Evolutionary conservation across 2,888 invertebrate genomes (phyloP).

Genomic region (Drosophila engyochracea): DNA sequence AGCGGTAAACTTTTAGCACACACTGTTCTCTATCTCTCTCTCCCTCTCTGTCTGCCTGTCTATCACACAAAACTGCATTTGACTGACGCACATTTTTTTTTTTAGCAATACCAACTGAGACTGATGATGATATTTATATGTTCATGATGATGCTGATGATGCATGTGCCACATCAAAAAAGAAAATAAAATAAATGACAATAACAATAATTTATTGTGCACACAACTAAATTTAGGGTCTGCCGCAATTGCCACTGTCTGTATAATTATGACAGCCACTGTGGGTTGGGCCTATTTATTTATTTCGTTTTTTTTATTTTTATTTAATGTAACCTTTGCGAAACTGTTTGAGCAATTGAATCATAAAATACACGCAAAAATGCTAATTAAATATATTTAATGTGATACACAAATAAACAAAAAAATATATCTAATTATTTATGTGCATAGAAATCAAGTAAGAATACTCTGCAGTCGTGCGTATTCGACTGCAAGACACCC

Average conservation of each 20-base stretch:
- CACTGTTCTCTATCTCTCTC: constrained; percentile 19
- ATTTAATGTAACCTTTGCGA: constrained; percentile 29
- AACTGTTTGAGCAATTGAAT: constrained; percentile 39
- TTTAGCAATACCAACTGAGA: constrained; percentile 30
- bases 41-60: constrained; percentile 7
- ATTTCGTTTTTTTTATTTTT: background rate
- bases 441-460: constrained; percentile 23
- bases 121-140: constrained; percentile 59
- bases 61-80: constrained; percentile 51
- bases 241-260: constrained; percentile 19
- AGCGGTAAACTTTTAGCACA: constrained; percentile 15
- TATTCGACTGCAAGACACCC: background rate
- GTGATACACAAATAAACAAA: constrained; percentile 22
- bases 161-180: constrained; percentile 21
- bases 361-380: constrained; percentile 36
- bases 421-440: background rate
- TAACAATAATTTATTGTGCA: background rate
- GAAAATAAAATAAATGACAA: background rate
- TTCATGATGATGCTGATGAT: constrained; percentile 35
- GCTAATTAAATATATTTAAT: constrained; percentile 44
- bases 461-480: background rate
- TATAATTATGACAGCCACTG: constrained; percentile 42
- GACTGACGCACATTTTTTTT: constrained; percentile 20
- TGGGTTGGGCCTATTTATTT: constrained; percentile 34
- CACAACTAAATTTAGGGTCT: background rate